Percentiles rank a stretch among this genome's conserved stretches.
Conservation (phyloP, 2,888 invertebrate genomes). For the Amiota mariae region DNA sequence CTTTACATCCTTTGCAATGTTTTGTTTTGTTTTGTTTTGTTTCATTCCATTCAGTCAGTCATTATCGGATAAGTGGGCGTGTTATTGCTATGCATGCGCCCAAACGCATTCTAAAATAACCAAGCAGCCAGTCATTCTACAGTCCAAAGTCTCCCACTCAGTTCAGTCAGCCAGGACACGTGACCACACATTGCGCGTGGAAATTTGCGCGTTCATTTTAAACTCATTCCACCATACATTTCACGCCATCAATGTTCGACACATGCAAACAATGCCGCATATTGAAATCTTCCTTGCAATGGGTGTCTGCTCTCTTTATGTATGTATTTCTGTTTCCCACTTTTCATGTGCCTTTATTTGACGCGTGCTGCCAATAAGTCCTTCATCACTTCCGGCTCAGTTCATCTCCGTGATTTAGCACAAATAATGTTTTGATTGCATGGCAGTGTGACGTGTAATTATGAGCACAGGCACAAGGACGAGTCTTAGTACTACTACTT, state of each 20-base stretch:
- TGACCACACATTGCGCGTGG: constrained; percentile 64
- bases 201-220: constrained; percentile 56
- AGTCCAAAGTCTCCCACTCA: too few species aligned
- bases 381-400: constrained; percentile 72
- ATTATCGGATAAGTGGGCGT: constrained; percentile 56
- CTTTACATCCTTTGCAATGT: too few species aligned
- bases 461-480: constrained; percentile 50
- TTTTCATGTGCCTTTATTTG: constrained; percentile 13
- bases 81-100: constrained; percentile 29
- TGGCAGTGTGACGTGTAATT: constrained; percentile 71
- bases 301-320: constrained; percentile 22
- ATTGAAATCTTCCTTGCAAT: constrained; percentile 28
- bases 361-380: constrained; percentile 72
- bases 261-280: not conserved
- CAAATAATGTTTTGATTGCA: constrained; percentile 71
- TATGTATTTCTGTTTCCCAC: not conserved
- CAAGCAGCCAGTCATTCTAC: too few species aligned
- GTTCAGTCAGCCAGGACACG: constrained; percentile 45
- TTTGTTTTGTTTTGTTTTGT: too few species aligned
- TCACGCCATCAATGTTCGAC: constrained; percentile 41
- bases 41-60: not conserved
- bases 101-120: not conserved
- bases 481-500: too few species aligned
- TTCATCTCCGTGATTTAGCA: constrained; percentile 70
- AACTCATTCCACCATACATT: constrained; percentile 36